Evolutionary conservation across 1,140 invertebrate species (phyloP).

Genomic region (Ditylenchus dipsaci): DNA sequence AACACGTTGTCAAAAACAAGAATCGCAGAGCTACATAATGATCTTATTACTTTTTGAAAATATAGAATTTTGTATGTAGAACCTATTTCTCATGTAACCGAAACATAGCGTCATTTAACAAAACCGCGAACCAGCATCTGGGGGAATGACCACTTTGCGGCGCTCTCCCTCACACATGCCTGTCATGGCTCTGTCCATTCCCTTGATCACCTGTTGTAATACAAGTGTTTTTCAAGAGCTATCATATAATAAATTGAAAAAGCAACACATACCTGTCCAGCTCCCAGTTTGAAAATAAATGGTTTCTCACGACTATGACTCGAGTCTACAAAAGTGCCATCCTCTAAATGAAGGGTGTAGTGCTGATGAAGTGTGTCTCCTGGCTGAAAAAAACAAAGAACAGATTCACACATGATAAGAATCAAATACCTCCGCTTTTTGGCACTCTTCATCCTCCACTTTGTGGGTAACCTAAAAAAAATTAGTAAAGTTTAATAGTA

Average conservation of each 20-base stretch:
- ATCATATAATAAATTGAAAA: neutral
- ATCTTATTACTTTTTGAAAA: too few species aligned
- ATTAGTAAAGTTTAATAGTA: neutral
- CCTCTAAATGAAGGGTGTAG: slow-evolving; percentile 58
- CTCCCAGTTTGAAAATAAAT: slow-evolving; percentile 62
- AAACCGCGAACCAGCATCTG: slow-evolving; percentile 57
- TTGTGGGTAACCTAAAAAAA: slow-evolving; percentile 36
- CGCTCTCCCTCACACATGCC: slow-evolving; percentile 64
- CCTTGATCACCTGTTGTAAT: slow-evolving; percentile 49
- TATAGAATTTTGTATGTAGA: too few species aligned
- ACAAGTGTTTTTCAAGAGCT: slow-evolving; percentile 47
- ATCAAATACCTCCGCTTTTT: slow-evolving; percentile 17
- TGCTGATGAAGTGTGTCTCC: slow-evolving; percentile 54
- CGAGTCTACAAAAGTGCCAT: slow-evolving; percentile 63
- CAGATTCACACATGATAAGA: too few species aligned
- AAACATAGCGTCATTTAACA: too few species aligned
- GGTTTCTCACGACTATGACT: slow-evolving; percentile 60
- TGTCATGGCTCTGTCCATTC: slow-evolving; percentile 55
- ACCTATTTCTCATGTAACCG: too few species aligned
- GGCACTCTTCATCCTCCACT: slow-evolving; percentile 31
- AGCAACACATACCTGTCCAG: slow-evolving; percentile 59
- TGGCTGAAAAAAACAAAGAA: neutral
- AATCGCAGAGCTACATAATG: too few species aligned
- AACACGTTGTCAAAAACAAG: too few species aligned
- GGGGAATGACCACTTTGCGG: slow-evolving; percentile 62